These are phyloP conservation scores for Diplolepis rosae DNA, from an alignment of 2,888 invertebrate species.

Conservation along the genomic window DNA sequence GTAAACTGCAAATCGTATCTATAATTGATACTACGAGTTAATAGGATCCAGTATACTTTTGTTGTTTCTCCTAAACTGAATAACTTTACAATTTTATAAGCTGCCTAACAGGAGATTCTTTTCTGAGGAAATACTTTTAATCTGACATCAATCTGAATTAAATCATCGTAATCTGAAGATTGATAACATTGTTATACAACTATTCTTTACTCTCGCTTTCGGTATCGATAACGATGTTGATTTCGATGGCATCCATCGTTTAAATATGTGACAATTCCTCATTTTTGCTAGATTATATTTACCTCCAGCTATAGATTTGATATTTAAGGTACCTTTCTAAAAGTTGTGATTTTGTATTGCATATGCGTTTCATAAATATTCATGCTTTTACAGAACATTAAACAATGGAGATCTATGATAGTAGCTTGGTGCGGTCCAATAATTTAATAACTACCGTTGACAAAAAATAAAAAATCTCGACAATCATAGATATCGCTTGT, in stretches of 20 bases:
- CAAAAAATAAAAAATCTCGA: not conserved
- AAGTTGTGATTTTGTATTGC: not conserved
- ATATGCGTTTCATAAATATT: too few species aligned
- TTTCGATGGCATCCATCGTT: not conserved
- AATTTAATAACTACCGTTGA: not conserved
- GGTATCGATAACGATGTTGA: not conserved
- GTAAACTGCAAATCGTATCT: too few species aligned
- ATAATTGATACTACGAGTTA: too few species aligned
- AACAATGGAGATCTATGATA: not conserved
- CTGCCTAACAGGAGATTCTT: not conserved
- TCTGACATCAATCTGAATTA: not conserved
- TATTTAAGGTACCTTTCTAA: not conserved
- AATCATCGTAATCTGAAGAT: too few species aligned
- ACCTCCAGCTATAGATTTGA: not conserved
- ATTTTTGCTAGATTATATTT: not conserved
- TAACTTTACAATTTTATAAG: not conserved
- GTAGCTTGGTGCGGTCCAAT: not conserved
- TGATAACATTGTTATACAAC: too few species aligned
- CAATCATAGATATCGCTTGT: not conserved
- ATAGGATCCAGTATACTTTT: too few species aligned
- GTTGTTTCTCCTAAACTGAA: not conserved
- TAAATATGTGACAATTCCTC: not conserved
- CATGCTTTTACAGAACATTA: not conserved
- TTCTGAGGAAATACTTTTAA: not conserved
- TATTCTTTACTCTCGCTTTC: too few species aligned